phyloP scores from a whole-genome alignment of 1,140 invertebrate genomes.

The Drosophila ananassae region DNA sequence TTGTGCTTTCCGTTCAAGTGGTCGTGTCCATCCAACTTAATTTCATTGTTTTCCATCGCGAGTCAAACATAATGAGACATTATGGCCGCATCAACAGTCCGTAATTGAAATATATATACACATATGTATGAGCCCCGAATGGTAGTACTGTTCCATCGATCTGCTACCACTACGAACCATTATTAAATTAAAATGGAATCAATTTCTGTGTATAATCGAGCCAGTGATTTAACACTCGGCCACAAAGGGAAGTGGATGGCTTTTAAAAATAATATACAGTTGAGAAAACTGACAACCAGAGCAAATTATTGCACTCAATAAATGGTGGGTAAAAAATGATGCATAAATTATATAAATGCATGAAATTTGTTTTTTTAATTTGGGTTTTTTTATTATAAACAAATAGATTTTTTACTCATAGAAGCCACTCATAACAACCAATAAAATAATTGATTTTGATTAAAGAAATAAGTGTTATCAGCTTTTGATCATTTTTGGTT shows the following conservation, averaged over 20 bases:
- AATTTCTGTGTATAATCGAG: constrained; percentile 47
- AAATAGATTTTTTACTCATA: not conserved
- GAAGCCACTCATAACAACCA: not conserved
- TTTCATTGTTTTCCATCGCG: constrained; percentile 68
- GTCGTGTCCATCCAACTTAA: constrained; percentile 45
- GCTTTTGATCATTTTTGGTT: no score
- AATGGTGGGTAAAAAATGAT: not conserved
- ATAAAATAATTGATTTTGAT: not conserved
- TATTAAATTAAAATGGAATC: constrained; percentile 49
- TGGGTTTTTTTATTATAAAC: no score
- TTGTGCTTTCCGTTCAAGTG: constrained; percentile 65
- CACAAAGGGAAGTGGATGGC: constrained; percentile 23
- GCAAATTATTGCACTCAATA: constrained; percentile 6
- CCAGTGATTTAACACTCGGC: constrained; percentile 29
- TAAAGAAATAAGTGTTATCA: no score
- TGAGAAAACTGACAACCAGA: constrained; percentile 1
- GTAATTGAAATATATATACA: constrained; percentile 74
- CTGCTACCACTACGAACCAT: constrained; percentile 16
- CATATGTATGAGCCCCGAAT: constrained; percentile 5
- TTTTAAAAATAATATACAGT: constrained; percentile 33
- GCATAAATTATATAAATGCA: not conserved
- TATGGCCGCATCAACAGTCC: constrained; percentile 54
- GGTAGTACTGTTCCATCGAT: constrained; percentile 15
- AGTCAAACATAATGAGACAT: constrained; percentile 76
- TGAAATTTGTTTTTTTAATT: no score